Evolutionary conservation across 2,888 invertebrate genomes (phyloP), one percentile per base, ranked within the genome.

Genomic region (Amaurobius ferox): DNA sequence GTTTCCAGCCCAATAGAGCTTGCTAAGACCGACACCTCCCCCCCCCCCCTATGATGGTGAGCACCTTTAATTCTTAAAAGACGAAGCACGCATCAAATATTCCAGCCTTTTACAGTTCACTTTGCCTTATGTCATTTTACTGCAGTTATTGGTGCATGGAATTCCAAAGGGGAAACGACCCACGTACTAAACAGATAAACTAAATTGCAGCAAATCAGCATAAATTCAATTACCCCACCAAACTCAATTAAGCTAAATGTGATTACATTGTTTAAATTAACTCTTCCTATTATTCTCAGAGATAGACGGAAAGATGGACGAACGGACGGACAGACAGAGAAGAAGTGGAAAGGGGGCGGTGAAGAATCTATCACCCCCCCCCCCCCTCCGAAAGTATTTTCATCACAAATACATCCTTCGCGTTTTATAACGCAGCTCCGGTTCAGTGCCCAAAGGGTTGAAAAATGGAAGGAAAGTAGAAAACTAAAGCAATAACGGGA

Each of bases 231-330:
- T 86, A 86, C 79, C 44, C 79, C 76, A 86, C 79, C 79, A 79
- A 86, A 86, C 86, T 86, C 86, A 86, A 86, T 86, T 86, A 86
- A 86, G 86, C 86, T 86, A 86, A 86, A 86, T 86, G 86, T 86
- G 86, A 86, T 86, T 86, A 86, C 86, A 86, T 86, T 86, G 86
- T 86, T 86, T 86, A 86, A 86, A 86, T 86, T 86, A 86, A 86
- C 86, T 86, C 86, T 79, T 79, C 86, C 79, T 86, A 86, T 86
- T 86, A 86, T 86, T 86, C 86, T 40, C 16, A 77, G 71, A 85
- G 83, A 85, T 67, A 71, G 83, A 83, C 77, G 68, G 81, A 44
- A 61, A 23, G 55, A 55, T 55, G 55, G 55, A 55, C 55, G 19
- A 55, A 55, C 23, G 55, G 55, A 78, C 19, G 30, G 70, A 77